Base-by-base conservation (phyloP, 2,888 invertebrate species). In the Tanypteryx hageni region DNA sequence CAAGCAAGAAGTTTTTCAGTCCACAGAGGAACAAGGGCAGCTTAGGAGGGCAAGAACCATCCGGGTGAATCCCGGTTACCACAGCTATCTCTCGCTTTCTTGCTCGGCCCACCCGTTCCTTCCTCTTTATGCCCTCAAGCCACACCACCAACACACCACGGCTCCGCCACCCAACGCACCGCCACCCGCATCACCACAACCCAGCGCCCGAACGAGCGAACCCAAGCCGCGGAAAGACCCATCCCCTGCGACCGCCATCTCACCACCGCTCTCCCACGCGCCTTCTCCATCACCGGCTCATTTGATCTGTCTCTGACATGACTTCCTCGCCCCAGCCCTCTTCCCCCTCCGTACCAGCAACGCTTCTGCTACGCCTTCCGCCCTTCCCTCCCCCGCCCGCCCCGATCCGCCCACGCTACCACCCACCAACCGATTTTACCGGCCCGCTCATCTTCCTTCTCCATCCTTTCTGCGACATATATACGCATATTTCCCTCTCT, bases 281-380 rank as follows among this genome's bases (percentile, higher is more conserved):
- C n/a, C 11, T 84, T 18, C 68, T n/a, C 68, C 68, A 68, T n/a
- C 11, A 68, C 68, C 68, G 68, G 68, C 68, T 68, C 68, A 68
- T 68, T 68, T 68, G 68, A 68, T 68, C 68, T 68, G 18, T n/a
- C n/a, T 68, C 18, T 64, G 64, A n/a, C 31, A 16, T 27, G 10
- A 31, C 82, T 14, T 56, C 31, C 13, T 13, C 31, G 31, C 10
- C 2, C 82, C 82, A 14, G 31, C 82, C 82, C 82, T 16, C 44
- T 0, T n/a, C 81, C 82, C 82, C 4, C 57, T 9, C 82, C 82
- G 82, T 27, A 8, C 82, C 44, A 18, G 82, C 44, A 31, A 16
- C 82, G 44, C 82, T 31, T 44, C 82, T 44, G 31, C 31, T 82
- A 18, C 31, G 44, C 44, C 58, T 18, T 22, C 22, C 86, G 27